phyloP scores from a whole-genome alignment of 2,797 vertebrate species.

The Merluccius polli region DNA sequence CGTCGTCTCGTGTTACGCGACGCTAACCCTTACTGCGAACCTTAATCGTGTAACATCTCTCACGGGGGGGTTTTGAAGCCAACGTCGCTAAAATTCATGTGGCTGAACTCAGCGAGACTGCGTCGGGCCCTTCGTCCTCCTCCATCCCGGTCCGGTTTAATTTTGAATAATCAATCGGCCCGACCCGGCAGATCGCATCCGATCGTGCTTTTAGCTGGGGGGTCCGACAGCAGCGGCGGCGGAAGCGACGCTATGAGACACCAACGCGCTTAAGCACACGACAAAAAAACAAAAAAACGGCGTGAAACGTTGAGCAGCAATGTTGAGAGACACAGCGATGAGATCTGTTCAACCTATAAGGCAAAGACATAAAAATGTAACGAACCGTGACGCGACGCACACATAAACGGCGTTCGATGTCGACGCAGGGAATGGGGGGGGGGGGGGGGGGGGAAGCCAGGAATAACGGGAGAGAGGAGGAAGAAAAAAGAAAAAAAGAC shows the following conservation, averaged over 20 bases:
- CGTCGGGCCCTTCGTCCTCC: too few species aligned
- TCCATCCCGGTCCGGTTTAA: too few species aligned
- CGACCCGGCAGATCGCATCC: neutral
- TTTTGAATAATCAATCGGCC: neutral
- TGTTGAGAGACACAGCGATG: constrained; percentile 48
- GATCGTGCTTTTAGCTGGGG: neutral
- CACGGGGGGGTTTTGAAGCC: neutral
- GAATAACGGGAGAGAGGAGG: neutral
- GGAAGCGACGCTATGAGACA: constrained; percentile 44
- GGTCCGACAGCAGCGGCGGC: constrained; percentile 32
- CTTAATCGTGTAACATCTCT: neutral
- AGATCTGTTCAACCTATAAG: constrained; percentile 52
- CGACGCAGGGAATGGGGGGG: neutral
- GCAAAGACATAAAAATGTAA: constrained; percentile 43
- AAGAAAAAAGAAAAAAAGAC: constrained; percentile 22
- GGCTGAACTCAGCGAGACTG: too few species aligned
- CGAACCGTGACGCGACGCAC: constrained; percentile 6
- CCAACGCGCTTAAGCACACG: constrained; percentile 37
- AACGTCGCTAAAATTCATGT: too few species aligned
- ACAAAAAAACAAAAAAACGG: constrained; percentile 10
- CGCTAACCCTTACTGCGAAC: neutral
- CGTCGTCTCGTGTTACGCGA: neutral
- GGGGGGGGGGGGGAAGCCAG: neutral
- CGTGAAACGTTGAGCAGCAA: constrained; percentile 51
- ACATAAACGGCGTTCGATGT: constrained; percentile 16